phyloP scores from a whole-genome alignment of 1,140 invertebrate genomes.

The Ceratosolen fusciceps region DNA sequence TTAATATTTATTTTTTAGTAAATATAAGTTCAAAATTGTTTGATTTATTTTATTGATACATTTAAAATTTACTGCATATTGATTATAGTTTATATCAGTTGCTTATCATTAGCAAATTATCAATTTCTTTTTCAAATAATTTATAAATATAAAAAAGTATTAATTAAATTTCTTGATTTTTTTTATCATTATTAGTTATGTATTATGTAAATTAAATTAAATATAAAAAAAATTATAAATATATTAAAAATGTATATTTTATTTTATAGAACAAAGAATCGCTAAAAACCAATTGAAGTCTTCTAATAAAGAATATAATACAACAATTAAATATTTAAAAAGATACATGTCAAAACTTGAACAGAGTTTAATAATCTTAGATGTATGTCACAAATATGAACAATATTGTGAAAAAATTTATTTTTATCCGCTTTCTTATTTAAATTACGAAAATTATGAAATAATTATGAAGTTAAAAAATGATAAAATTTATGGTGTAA shows the following conservation, averaged over 20 bases:
- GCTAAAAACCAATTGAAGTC: constrained; percentile 55
- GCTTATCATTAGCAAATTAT: no score
- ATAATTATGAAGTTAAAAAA: constrained; percentile 37
- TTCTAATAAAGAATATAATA: constrained; percentile 55
- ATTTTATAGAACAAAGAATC: constrained; percentile 54
- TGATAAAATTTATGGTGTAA: constrained; percentile 32
- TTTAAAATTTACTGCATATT: no score
- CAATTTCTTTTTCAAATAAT: no score
- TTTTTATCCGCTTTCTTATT: constrained; percentile 34
- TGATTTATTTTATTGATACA: no score
- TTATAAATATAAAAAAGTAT: no score
- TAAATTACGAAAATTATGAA: constrained; percentile 11
- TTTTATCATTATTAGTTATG: not conserved
- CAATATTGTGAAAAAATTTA: constrained; percentile 57
- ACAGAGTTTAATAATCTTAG: constrained; percentile 49
- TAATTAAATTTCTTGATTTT: no score
- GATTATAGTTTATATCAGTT: no score
- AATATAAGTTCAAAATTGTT: no score
- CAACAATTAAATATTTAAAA: constrained; percentile 50
- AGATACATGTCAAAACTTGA: constrained; percentile 50
- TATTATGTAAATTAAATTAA: not conserved
- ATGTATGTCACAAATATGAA: constrained; percentile 63
- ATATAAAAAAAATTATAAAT: not conserved
- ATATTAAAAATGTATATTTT: not conserved
- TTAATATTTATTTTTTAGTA: no score